A percentile compares a stretch with the other conserved stretches of the same genome.
phyloP scores from a whole-genome alignment of 2,113 vertebrate species.

The Ranitomeya imitator region DNA sequence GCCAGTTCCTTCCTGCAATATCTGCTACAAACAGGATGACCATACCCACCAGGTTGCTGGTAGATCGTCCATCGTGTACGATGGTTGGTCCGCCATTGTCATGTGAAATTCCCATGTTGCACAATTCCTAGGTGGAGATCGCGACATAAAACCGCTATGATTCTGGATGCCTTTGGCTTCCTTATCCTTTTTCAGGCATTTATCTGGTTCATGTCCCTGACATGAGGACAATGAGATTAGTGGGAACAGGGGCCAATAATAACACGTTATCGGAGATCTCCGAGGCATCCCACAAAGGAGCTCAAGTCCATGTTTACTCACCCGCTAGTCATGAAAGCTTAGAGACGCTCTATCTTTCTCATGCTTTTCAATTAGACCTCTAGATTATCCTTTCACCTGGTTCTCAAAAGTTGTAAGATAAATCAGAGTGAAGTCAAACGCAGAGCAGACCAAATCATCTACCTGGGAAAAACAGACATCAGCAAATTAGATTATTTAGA shows the following conservation, averaged over 20 bases:
- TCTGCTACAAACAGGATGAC: too few species aligned
- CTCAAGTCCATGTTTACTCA: conserved; percentile 16
- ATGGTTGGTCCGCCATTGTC: neutral
- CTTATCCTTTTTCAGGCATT: neutral
- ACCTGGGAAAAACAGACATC: too few species aligned
- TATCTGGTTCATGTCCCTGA: conserved; percentile 53
- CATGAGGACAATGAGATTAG: conserved; percentile 38
- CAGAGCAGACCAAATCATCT: neutral
- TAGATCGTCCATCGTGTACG: too few species aligned
- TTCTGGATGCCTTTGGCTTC: neutral
- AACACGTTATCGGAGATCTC: conserved; percentile 27
- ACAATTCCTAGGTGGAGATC: neutral
- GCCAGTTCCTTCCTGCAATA: too few species aligned
- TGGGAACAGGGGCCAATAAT: conserved; percentile 27
- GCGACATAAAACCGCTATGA: neutral
- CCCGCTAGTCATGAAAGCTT: conserved; percentile 1
- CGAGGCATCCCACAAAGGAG: neutral
- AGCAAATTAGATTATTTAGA: too few species aligned
- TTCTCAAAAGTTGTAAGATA: conserved; percentile 31
- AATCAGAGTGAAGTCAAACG: neutral
- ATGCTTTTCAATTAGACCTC: neutral
- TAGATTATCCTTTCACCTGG: conserved; percentile 37
- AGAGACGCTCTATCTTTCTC: neutral
- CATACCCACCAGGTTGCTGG: too few species aligned
- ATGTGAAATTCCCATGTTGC: neutral